A percentile compares a stretch with the other conserved stretches of the same genome.
These are phyloP conservation scores for Tiphia femorata DNA, from an alignment of 2,888 invertebrate genomes.

Conservation along the genomic window DNA sequence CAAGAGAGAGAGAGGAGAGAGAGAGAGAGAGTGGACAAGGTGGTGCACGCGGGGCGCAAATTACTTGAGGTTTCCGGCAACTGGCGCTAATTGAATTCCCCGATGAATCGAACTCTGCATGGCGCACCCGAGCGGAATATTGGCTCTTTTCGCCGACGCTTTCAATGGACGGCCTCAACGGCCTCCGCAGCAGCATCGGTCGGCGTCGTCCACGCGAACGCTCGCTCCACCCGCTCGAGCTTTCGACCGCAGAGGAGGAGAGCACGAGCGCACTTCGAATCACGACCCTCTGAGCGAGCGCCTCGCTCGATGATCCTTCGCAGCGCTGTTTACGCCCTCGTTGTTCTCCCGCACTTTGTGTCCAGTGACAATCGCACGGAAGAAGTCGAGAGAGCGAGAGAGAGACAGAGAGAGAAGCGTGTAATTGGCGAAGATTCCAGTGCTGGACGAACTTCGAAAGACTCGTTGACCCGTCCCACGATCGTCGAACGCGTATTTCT, in stretches of 20 bases:
- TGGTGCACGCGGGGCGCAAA: slow-evolving; percentile 46
- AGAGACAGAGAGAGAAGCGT: no score
- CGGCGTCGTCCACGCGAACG: neutral
- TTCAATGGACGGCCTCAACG: slow-evolving; percentile 40
- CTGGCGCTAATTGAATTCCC: slow-evolving; percentile 66
- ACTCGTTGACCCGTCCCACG: no score
- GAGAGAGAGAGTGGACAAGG: slow-evolving; percentile 8
- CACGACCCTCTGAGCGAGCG: neutral
- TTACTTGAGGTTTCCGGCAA: slow-evolving; percentile 66
- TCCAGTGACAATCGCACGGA: no score
- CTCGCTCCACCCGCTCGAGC: neutral
- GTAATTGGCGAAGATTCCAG: no score
- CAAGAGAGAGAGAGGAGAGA: neutral
- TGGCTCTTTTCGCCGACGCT: slow-evolving; percentile 58
- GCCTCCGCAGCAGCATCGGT: slow-evolving; percentile 5
- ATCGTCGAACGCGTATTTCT: no score
- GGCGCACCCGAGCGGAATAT: slow-evolving; percentile 55
- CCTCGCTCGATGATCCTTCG: neutral
- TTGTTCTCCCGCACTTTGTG: no score
- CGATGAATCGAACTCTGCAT: slow-evolving; percentile 62
- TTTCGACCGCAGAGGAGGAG: neutral
- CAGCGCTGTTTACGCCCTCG: no score
- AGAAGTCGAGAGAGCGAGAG: no score
- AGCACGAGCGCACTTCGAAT: neutral
- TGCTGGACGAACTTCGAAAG: no score